Evolutionary conservation across 2,888 invertebrate species (phyloP).

Genomic region (Bugulina stolonifera): DNA sequence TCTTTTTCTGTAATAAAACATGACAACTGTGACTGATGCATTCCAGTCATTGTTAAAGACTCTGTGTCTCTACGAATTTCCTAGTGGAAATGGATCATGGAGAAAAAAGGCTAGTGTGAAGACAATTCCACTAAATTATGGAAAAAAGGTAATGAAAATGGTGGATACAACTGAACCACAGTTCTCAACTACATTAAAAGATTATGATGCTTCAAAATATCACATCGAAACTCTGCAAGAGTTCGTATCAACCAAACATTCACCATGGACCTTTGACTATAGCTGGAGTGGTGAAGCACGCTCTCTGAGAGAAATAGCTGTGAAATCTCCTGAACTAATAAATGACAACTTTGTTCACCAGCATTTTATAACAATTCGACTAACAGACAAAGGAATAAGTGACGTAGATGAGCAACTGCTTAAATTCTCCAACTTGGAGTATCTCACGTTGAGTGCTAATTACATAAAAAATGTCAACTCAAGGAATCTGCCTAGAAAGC

Average conservation of each 20-base stretch:
- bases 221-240: conserved; percentile 25
- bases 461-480: conserved; percentile 40
- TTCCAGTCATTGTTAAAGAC: conserved; percentile 45
- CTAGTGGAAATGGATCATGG: conserved; percentile 48
- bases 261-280: conserved; percentile 50
- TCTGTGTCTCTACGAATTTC: conserved; percentile 47
- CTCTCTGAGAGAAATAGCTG: conserved; percentile 44
- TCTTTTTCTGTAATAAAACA: no score
- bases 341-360: conserved; percentile 43
- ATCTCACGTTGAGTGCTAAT: conserved; percentile 48
- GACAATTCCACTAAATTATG: conserved; percentile 22
- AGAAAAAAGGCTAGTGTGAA: conserved; percentile 33
- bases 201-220: conserved; percentile 21
- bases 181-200: conserved; percentile 12
- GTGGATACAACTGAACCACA: conserved; percentile 26
- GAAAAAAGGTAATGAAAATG: conserved; percentile 21
- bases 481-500: conserved; percentile 39
- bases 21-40: conserved; percentile 31
- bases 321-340: conserved; percentile 50
- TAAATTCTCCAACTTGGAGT: conserved; percentile 43
- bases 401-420: conserved; percentile 44
- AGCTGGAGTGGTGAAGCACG: conserved; percentile 50
- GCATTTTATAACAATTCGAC: conserved; percentile 47
- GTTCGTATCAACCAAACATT: conserved; percentile 34
- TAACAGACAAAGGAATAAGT: conserved; percentile 45